phyloP scores from a whole-genome alignment of 2,888 invertebrate species.

The Flexamia atlantica region DNA sequence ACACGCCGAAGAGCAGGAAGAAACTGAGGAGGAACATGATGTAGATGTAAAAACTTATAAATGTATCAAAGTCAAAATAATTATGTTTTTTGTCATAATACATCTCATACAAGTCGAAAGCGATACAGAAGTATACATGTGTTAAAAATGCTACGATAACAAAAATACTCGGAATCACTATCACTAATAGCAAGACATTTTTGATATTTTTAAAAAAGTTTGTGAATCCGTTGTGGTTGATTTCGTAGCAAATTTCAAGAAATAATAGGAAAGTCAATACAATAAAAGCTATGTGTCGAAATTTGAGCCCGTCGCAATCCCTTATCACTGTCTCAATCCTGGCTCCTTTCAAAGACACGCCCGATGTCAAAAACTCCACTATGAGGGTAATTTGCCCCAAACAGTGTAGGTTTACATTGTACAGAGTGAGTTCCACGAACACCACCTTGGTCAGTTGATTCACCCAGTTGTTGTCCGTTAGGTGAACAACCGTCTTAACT shows the following conservation, averaged over 20 bases:
- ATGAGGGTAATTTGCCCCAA: not conserved
- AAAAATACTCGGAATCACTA: constrained; percentile 16
- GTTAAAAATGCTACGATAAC: not conserved
- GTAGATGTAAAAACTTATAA: not conserved
- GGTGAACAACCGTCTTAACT: not conserved
- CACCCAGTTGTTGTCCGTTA: not conserved
- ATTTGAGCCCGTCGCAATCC: not conserved
- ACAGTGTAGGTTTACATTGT: not conserved
- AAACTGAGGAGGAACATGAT: not conserved
- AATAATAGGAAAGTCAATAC: not conserved
- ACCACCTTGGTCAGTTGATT: not conserved
- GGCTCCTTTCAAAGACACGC: not conserved
- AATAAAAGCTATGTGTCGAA: constrained; percentile 16
- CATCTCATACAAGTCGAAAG: not conserved
- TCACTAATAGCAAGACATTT: not conserved
- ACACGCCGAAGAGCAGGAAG: constrained; percentile 2
- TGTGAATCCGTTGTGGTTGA: not conserved
- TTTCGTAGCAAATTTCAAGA: not conserved
- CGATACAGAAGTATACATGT: not conserved
- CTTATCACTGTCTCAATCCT: not conserved
- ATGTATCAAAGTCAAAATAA: constrained; percentile 6
- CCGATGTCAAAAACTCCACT: constrained; percentile 6
- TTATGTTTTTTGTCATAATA: not conserved
- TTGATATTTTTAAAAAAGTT: not conserved
- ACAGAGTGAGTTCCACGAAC: constrained; percentile 3